Evolutionary conservation across 2,797 vertebrate species (phyloP).

Genomic region (Anguilla anguilla): DNA sequence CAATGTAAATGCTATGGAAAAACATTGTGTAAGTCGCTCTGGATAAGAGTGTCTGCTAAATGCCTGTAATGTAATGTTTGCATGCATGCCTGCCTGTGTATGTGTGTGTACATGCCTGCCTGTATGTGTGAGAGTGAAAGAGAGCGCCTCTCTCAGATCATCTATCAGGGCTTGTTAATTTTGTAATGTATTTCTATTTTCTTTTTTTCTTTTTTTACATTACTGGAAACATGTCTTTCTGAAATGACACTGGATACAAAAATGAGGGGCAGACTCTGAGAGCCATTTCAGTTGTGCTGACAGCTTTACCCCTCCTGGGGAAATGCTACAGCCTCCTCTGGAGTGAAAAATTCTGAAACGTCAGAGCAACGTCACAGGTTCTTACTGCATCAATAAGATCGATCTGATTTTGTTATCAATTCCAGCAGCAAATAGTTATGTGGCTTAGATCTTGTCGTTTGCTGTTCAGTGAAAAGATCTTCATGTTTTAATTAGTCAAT

Average conservation of each 20-base stretch:
- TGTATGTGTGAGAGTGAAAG: background rate
- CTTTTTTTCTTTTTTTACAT: background rate
- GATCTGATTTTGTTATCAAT: constrained; percentile 7
- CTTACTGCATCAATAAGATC: constrained; percentile 12
- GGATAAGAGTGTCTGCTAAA: background rate
- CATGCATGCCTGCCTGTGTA: background rate
- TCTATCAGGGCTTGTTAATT: background rate
- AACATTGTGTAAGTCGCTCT: too few relatives aligned
- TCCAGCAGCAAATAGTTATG: background rate
- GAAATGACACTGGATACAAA: background rate
- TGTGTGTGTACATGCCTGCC: background rate
- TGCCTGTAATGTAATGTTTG: background rate
- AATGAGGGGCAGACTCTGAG: background rate
- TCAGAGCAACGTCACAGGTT: background rate
- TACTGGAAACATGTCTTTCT: background rate
- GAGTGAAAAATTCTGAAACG: background rate
- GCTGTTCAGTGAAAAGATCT: background rate
- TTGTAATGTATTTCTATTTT: background rate
- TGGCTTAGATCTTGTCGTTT: background rate
- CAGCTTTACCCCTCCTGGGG: background rate
- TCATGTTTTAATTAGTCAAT: constrained; percentile 29
- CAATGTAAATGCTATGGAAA: too few relatives aligned
- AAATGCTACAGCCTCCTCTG: background rate
- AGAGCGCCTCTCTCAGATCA: background rate
- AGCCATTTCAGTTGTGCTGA: background rate